Percentiles rank a stretch among this genome's conserved stretches.
phyloP scores from a whole-genome alignment of 1,140 invertebrate genomes.

The Aplysia californica region DNA sequence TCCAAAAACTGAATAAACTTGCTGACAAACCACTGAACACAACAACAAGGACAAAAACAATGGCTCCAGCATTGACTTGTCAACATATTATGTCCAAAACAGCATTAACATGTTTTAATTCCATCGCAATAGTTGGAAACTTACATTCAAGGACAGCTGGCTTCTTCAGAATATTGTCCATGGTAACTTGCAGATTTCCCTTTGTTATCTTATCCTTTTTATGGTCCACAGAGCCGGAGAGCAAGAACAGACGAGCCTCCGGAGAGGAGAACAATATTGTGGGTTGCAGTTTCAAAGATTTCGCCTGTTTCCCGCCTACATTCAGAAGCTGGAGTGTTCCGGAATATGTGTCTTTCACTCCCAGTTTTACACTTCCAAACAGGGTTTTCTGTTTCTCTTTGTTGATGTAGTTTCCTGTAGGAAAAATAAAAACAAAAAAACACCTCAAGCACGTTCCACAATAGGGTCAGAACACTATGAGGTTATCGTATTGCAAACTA shows the following conservation, averaged over 20 bases:
- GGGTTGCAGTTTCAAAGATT: neutral
- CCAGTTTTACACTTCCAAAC: neutral
- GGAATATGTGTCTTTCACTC: neutral
- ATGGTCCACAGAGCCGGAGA: constrained; percentile 1
- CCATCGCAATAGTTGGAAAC: too few species aligned
- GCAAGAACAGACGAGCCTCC: neutral
- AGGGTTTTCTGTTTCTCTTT: constrained; percentile 13
- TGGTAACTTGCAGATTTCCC: neutral
- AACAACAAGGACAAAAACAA: too few species aligned
- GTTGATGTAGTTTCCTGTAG: constrained; percentile 13
- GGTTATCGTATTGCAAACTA: too few species aligned
- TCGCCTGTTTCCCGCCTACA: neutral
- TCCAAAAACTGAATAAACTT: too few species aligned
- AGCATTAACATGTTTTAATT: too few species aligned
- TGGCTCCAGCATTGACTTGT: too few species aligned
- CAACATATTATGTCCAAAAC: too few species aligned
- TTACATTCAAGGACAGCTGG: constrained; percentile 9
- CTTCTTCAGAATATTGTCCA: constrained; percentile 18
- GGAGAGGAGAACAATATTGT: constrained; percentile 3
- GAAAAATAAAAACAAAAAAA: too few species aligned
- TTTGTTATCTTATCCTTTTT: neutral
- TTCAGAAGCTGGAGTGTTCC: constrained; percentile 10
- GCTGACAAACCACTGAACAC: too few species aligned
- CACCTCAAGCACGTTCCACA: too few species aligned
- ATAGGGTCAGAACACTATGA: too few species aligned